These are phyloP conservation scores for Lithobates pipiens DNA, from an alignment of 2,797 vertebrate genomes.

Conservation along the genomic window DNA sequence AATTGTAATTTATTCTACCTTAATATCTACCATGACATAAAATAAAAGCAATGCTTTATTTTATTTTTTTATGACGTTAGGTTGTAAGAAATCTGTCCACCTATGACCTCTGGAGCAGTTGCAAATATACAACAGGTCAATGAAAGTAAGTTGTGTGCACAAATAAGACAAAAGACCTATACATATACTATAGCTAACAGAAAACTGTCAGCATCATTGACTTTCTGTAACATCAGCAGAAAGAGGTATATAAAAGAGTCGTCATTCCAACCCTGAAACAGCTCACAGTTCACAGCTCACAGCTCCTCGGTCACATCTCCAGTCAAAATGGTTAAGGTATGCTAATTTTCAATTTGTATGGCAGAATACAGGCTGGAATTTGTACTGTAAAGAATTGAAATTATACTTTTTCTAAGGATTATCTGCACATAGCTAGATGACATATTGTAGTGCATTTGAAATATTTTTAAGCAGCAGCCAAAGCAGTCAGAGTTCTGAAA, in stretches of 20 bases:
- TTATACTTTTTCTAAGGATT: neutral
- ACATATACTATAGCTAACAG: constrained; percentile 10
- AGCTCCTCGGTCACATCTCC: neutral
- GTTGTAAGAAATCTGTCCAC: too few relatives aligned
- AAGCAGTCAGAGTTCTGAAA: neutral
- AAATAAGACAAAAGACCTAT: neutral
- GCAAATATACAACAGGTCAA: too few relatives aligned
- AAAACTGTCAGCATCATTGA: neutral
- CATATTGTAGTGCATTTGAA: neutral
- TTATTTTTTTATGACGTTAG: neutral
- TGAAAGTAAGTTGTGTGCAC: too few relatives aligned
- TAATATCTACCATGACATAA: too few relatives aligned
- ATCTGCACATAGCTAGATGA: neutral
- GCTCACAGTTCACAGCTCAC: neutral
- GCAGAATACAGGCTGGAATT: neutral
- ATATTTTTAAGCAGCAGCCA: too few relatives aligned
- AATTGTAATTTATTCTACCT: too few relatives aligned
- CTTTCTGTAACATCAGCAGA: constrained; percentile 19
- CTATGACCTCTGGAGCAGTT: too few relatives aligned
- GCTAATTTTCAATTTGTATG: neutral
- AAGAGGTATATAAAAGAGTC: neutral
- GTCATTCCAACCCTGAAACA: neutral
- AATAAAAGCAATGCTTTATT: neutral
- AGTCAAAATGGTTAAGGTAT: constrained; percentile 29
- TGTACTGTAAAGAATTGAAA: neutral